Base-by-base conservation (phyloP, 2,113 vertebrate genomes). In the Ibidorhyncha struthersii region DNA sequence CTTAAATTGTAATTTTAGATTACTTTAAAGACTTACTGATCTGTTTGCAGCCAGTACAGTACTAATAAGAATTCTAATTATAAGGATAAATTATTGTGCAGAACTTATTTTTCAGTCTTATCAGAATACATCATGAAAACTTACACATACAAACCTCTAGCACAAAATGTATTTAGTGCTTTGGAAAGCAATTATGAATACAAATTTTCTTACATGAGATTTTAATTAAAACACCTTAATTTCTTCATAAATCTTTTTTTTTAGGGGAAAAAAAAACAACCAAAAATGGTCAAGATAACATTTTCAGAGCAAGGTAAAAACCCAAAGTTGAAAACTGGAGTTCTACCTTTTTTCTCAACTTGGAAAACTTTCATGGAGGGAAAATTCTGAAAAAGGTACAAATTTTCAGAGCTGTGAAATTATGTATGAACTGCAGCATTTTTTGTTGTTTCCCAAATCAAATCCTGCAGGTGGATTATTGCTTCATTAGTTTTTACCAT, bases 221-320 rank as follows among this genome's bases (percentile, higher is more conserved):
- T 94, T 78, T 91, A 94, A 96, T 90, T 90, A 94, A 92, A 91
- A 49, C 19, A 19, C 40, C 8, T 88, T 91, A 21, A n/a, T 71
- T 30, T 91, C 56, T 87, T 59, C 32, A 77, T 27, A 93, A 87
- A 85, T 73, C 20, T 56, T 81, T 59, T 81, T 81, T 16, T 14
- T n/a, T n/a, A n/a, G 2, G 13, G 21, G 38, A 9, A 3, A 15
- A 43, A 45, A 47, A 14, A 1, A n/a, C 8, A 8, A 70, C 29
- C 9, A 26, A 50, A 81, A 80, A 49, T 45, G 4, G 3, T 52
- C 52, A 92, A 25, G 22, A 76, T 78, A 71, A 40, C 93, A 5
- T 17, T 86, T 84, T 87, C 59, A 90, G 32, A 79, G 15, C 6
- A 88, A 6, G 18, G 53, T 34, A 67, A 49, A 61, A 69, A 13